phyloP scores from a whole-genome alignment of 2,888 invertebrate genomes.

The Tillus elongatus region DNA sequence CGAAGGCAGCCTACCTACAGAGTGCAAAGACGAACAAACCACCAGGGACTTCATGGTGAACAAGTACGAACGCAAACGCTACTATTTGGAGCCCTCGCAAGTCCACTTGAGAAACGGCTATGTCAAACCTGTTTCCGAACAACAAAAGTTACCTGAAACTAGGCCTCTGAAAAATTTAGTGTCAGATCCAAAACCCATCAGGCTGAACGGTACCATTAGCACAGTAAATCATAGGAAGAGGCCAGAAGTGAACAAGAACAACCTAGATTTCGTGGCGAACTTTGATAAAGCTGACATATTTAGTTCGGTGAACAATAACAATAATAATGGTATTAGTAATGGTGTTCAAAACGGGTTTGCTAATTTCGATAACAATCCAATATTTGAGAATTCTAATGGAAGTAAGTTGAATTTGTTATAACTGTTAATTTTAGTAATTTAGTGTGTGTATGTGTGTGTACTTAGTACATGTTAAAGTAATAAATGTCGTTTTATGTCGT shows the following conservation, averaged over 20 bases:
- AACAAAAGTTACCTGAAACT: constrained; percentile 9
- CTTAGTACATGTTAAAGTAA: too few species aligned
- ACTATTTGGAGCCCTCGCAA: constrained; percentile 38
- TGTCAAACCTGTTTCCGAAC: constrained; percentile 9
- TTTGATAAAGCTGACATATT: constrained; percentile 65
- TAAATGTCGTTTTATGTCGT: too few species aligned
- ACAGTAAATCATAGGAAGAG: constrained; percentile 21
- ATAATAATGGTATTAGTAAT: constrained; percentile 19
- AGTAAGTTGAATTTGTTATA: constrained; percentile 3
- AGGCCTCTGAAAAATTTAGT: constrained; percentile 15
- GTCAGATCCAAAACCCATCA: constrained; percentile 25
- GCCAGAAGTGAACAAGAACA: constrained; percentile 26
- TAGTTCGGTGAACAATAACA: constrained; percentile 43
- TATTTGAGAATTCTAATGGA: constrained; percentile 46
- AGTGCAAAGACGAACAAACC: constrained; percentile 78
- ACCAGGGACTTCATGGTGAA: constrained; percentile 88
- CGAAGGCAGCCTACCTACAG: constrained; percentile 60
- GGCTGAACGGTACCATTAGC: constrained; percentile 22
- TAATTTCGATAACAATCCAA: constrained; percentile 64
- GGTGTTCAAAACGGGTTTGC: constrained; percentile 44
- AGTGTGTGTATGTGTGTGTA: too few species aligned
- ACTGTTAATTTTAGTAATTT: too few species aligned
- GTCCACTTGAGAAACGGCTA: constrained; percentile 18
- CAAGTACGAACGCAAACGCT: constrained; percentile 90
- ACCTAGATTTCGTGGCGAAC: constrained; percentile 54